Percentiles rank a stretch among this genome's conserved stretches.
Conservation (phyloP, 2,888 invertebrate species). For the Rhagium mordax region DNA sequence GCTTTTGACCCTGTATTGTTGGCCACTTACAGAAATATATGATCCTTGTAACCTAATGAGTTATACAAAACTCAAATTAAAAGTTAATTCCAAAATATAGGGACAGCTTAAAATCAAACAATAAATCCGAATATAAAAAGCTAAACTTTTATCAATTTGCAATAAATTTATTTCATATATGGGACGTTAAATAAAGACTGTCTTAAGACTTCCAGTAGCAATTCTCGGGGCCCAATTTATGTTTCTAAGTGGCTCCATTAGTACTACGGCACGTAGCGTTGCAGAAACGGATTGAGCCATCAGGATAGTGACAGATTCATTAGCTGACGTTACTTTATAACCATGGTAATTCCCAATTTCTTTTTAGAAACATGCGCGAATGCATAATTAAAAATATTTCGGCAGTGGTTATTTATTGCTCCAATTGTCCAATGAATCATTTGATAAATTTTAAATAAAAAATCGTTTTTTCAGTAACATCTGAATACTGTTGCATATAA, state of each 20-base stretch:
- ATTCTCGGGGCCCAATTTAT: constrained; percentile 11
- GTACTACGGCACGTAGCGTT: neutral
- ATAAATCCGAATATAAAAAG: neutral
- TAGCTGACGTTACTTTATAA: neutral
- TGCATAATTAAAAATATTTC: neutral
- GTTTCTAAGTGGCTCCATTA: constrained; percentile 16
- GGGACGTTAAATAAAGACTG: neutral
- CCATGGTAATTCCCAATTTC: neutral
- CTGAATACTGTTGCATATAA: no score
- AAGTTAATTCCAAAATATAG: neutral
- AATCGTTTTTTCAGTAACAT: no score
- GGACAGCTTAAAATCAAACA: neutral
- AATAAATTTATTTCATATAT: neutral
- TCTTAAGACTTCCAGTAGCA: constrained; percentile 6
- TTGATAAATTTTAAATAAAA: no score
- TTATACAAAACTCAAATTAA: no score
- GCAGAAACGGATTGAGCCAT: constrained; percentile 4
- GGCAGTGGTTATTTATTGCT: neutral
- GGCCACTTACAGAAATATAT: neutral
- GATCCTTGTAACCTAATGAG: neutral
- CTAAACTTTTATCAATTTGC: neutral
- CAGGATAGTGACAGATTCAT: neutral
- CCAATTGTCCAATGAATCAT: no score
- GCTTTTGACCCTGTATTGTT: no score
- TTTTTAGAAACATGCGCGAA: neutral